phyloP scores from a whole-genome alignment of 2,888 invertebrate genomes.

The Bugulina stolonifera region DNA sequence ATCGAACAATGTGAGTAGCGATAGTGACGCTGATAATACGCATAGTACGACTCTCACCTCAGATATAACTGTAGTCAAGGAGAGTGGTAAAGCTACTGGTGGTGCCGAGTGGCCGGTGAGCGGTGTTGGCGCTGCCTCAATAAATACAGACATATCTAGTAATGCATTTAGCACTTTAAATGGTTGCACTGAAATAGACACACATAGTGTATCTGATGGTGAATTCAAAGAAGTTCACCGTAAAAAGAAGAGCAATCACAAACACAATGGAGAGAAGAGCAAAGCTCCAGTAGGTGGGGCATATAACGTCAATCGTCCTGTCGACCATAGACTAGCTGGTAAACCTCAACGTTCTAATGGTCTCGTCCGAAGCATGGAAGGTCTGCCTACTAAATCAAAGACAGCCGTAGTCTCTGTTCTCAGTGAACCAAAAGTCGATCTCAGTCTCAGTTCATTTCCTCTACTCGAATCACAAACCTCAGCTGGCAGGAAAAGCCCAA shows the following conservation, averaged over 20 bases:
- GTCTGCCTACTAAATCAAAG: not conserved
- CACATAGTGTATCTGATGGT: not conserved
- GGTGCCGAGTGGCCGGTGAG: not conserved
- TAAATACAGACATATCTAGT: not conserved
- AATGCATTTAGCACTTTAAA: not conserved
- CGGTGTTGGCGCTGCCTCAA: no score
- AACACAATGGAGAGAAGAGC: no score
- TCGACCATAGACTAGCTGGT: not conserved
- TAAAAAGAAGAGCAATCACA: not conserved
- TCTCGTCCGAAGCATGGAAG: not conserved
- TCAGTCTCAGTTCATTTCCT: conserved; percentile 17
- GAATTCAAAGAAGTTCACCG: conserved; percentile 19
- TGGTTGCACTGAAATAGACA: not conserved
- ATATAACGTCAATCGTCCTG: not conserved
- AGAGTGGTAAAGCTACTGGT: not conserved
- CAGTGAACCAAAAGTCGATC: not conserved
- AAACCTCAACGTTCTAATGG: not conserved
- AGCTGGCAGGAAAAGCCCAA: not conserved
- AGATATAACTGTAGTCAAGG: not conserved
- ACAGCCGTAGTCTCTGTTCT: not conserved
- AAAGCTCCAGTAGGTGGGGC: not conserved
- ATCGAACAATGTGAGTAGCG: not conserved
- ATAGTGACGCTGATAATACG: conserved; percentile 3
- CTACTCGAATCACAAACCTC: not conserved
- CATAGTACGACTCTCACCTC: not conserved